Conservation (phyloP, 1,140 invertebrate genomes). For the Leptinotarsa texana region DNA sequence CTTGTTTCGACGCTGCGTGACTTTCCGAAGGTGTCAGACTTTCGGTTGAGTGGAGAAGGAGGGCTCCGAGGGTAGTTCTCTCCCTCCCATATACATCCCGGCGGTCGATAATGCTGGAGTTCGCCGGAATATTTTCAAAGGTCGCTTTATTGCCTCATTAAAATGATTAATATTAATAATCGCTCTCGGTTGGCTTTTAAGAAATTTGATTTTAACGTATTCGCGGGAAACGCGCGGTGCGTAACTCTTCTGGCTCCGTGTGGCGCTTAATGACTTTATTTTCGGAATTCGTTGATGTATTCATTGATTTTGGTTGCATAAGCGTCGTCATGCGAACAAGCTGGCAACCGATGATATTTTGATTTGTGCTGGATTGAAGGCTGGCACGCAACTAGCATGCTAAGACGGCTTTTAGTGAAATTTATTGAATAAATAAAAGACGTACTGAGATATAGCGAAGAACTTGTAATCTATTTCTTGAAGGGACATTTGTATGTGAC, state of each 20-base stretch:
- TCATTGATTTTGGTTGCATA: not conserved
- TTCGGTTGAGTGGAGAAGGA: conserved; percentile 33
- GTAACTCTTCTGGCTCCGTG: not conserved
- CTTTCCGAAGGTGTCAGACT: conserved; percentile 43
- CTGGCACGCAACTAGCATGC: no score
- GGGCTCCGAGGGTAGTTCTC: conserved; percentile 12
- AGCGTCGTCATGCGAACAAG: not conserved
- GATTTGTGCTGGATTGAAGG: no score
- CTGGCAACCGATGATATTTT: no score
- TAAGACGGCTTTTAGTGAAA: no score
- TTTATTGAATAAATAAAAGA: no score
- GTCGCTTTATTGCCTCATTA: conserved; percentile 24
- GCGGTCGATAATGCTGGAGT: conserved; percentile 20
- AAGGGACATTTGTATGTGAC: no score
- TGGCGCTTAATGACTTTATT: not conserved
- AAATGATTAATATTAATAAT: conserved; percentile 20
- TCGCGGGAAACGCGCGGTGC: not conserved
- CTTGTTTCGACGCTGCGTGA: conserved; percentile 45
- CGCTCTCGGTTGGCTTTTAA: conserved; percentile 10
- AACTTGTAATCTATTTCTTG: no score
- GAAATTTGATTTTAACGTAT: not conserved
- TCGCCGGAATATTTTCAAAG: conserved; percentile 16
- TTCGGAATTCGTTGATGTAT: not conserved
- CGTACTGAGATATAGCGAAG: no score
- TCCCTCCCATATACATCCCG: conserved; percentile 16